Conservation (phyloP, 2,113 vertebrate species). For the Acrocephalus kingi region DNA sequence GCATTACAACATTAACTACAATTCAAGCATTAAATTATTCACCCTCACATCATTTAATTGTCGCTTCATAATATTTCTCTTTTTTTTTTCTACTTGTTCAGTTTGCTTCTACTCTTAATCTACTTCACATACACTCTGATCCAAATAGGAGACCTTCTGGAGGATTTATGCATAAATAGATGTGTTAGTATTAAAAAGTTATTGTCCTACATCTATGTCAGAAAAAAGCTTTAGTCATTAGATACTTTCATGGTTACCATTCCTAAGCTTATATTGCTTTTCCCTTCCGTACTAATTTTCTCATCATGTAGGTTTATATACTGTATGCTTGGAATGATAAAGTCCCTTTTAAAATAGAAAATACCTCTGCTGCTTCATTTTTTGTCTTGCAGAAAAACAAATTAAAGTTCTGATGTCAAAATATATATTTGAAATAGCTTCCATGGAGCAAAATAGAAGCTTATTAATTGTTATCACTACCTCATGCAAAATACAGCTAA, state of each 20-base stretch:
- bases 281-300: not conserved
- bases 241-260: not conserved
- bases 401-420: slow-evolving; percentile 6
- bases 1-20: not conserved
- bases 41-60: slow-evolving; percentile 52
- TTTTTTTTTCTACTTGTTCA: slow-evolving; percentile 50
- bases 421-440: not conserved
- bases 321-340: not conserved
- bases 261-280: not conserved
- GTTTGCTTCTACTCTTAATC: slow-evolving; percentile 44
- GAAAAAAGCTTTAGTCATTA: not conserved
- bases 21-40: slow-evolving; percentile 31
- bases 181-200: not conserved
- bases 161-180: slow-evolving; percentile 10
- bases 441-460: not conserved
- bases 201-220: not conserved
- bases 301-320: not conserved
- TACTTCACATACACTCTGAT: slow-evolving; percentile 11
- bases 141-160: slow-evolving; percentile 62
- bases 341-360: not conserved
- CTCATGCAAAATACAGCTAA: not conserved
- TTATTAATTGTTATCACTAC: not conserved
- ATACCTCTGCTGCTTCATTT: not conserved
- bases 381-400: not conserved
- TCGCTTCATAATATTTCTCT: not conserved